Evolutionary conservation across 2,113 vertebrate species (phyloP).

Genomic region (Anas platyrhynchos): DNA sequence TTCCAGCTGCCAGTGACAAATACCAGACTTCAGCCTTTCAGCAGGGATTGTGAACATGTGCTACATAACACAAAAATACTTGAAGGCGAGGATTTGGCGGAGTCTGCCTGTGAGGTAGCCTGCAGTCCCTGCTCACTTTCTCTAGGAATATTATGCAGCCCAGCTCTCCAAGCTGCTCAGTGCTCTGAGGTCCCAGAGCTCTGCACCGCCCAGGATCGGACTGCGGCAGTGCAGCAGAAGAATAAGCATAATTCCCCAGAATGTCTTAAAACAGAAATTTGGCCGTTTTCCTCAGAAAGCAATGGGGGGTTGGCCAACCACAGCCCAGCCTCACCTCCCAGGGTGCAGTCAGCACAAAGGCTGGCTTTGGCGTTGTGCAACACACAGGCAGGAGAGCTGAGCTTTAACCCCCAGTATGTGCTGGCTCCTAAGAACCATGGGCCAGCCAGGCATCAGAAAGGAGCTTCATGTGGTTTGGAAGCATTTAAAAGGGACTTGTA

Average conservation of each 20-base stretch:
- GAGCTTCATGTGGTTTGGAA: not conserved
- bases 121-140: not conserved
- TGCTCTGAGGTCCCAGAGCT: not conserved
- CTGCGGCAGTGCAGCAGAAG: not conserved
- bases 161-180: not conserved
- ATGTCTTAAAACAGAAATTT: not conserved
- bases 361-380: not conserved
- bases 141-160: not conserved
- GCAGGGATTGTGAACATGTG: not conserved
- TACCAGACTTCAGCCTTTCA: not conserved
- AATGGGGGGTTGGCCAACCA: not conserved
- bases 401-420: not conserved
- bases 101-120: not conserved
- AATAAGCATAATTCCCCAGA: not conserved
- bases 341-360: not conserved
- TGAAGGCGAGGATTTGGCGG: not conserved
- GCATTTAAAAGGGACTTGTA: not conserved
- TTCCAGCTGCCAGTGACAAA: not conserved
- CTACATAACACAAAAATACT: not conserved
- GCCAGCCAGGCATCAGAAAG: not conserved
- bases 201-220: not conserved
- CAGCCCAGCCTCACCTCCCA: not conserved
- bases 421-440: not conserved
- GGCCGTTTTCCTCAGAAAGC: not conserved
- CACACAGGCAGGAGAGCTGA: not conserved